Base-by-base conservation (phyloP, 2,113 vertebrate species). In the Colinus virginianus region DNA sequence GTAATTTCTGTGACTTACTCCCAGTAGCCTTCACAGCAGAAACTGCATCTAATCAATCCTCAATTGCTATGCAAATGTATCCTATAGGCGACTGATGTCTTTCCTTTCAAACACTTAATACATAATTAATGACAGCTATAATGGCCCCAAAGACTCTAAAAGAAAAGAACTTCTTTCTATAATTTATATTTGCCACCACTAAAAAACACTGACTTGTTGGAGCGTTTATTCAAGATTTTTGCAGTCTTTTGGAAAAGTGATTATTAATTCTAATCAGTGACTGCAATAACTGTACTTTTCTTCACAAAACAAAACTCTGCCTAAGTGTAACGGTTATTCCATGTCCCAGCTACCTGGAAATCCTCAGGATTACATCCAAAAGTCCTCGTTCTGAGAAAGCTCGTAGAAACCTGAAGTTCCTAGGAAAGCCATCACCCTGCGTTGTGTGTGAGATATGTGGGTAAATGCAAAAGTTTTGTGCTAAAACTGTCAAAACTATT, bases 21-120 rank as follows among this genome's bases (percentile, higher is more conserved):
- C 91, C 88, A 82, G 86, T 23, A 77, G 76, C 51, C 49, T 43
- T 95, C 90, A 36, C 58, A 88, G 78, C 87, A 96, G 93, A 96
- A 71, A 81, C 30, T 95, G 91, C 75, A 84, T 78, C 89, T 87
- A 91, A 96, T 96, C 92, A 96, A 95, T 93, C 95, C 81, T 94
- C 86, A 96, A 58, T 97, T 96, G 88, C 94, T 88, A 88, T 92
- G 90, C 88, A 97, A 94, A 96, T 87, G 63, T 70, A 85, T 93
- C 94, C 94, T 84, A 90, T 87, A 90, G 88, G 88, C 83, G 93
- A 76, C 90, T 64, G 74, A 81, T 64, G 42, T 67, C 94, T 92
- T 93, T 89, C 64, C 84, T 95, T 94, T 87, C 93, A 89, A 96
- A 96, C 62, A 92, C 3, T 32, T 67, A 93, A 95, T 77, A 92